phyloP scores from a whole-genome alignment of 2,888 invertebrate species.

The Cordilura impudica region DNA sequence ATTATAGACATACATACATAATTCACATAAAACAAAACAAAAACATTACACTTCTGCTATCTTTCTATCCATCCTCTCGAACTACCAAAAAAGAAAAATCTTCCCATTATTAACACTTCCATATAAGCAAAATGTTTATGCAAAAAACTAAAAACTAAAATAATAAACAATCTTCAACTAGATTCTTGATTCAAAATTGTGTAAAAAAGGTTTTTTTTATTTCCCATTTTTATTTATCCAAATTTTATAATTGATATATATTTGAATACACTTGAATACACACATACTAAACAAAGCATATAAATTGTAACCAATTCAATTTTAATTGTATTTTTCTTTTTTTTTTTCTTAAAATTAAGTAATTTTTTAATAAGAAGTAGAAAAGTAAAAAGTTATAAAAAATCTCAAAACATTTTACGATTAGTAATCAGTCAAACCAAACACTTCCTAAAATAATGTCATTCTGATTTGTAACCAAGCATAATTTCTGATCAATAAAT shows the following conservation, averaged over 20 bases:
- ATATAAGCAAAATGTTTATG: conserved; percentile 16
- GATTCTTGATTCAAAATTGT: conserved; percentile 5
- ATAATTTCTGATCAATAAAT: conserved; percentile 61
- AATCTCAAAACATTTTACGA: conserved; percentile 21
- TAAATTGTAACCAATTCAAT: conserved; percentile 22
- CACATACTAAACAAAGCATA: neutral
- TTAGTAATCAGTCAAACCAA: conserved; percentile 27
- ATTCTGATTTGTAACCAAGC: conserved; percentile 58
- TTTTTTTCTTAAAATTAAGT: conserved; percentile 32
- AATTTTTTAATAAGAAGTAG: conserved; percentile 39
- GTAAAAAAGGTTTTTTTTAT: conserved; percentile 28
- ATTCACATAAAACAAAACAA: neutral
- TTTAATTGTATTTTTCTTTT: conserved; percentile 33
- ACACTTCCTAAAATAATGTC: conserved; percentile 51
- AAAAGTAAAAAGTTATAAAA: conserved; percentile 20
- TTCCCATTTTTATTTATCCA: conserved; percentile 15
- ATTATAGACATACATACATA: conserved; percentile 11
- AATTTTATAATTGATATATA: conserved; percentile 3
- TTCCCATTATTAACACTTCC: conserved; percentile 53
- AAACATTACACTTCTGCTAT: conserved; percentile 17
- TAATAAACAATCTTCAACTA: neutral
- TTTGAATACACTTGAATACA: neutral
- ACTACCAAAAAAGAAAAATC: conserved; percentile 19
- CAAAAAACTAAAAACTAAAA: too few species aligned
- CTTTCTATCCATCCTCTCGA: neutral